phyloP scores from a whole-genome alignment of 2,888 invertebrate genomes.

The Lymantria monacha region DNA sequence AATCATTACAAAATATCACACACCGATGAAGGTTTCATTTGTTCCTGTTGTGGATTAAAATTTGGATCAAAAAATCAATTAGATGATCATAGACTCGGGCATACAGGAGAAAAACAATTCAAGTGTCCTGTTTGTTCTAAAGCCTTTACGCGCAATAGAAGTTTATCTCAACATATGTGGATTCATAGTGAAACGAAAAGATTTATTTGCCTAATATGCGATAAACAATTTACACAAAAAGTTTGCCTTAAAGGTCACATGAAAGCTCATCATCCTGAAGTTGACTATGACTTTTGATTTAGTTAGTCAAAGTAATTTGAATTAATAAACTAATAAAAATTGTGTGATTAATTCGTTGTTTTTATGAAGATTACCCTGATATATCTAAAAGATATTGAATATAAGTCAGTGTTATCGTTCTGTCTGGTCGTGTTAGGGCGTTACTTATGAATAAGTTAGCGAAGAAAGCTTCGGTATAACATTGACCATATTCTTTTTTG shows the following conservation, averaged over 20 bases:
- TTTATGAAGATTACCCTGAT: neutral
- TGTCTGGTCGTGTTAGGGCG: constrained; percentile 23
- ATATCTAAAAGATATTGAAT: neutral
- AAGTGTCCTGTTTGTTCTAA: constrained; percentile 73
- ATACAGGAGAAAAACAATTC: constrained; percentile 72
- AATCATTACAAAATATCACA: constrained; percentile 57
- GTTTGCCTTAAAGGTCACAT: constrained; percentile 61
- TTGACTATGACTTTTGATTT: constrained; percentile 22
- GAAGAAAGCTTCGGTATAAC: constrained; percentile 42
- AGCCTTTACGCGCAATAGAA: constrained; percentile 71
- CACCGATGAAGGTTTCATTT: constrained; percentile 53
- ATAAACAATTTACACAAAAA: constrained; percentile 67
- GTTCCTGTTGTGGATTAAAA: constrained; percentile 57
- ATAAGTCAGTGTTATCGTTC: neutral
- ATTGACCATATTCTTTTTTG: constrained; percentile 75
- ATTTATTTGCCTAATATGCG: constrained; percentile 57
- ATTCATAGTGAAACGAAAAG: constrained; percentile 62
- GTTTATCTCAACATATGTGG: constrained; percentile 68
- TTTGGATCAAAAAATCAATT: constrained; percentile 49
- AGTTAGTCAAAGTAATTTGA: neutral
- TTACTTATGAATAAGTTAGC: constrained; percentile 9
- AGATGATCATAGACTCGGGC: constrained; percentile 69
- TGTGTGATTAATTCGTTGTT: constrained; percentile 3
- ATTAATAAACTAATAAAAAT: neutral
- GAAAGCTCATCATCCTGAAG: constrained; percentile 54